Evolutionary conservation across 2,797 vertebrate species (phyloP).

Genomic region (Sarcophilus harrisii): DNA sequence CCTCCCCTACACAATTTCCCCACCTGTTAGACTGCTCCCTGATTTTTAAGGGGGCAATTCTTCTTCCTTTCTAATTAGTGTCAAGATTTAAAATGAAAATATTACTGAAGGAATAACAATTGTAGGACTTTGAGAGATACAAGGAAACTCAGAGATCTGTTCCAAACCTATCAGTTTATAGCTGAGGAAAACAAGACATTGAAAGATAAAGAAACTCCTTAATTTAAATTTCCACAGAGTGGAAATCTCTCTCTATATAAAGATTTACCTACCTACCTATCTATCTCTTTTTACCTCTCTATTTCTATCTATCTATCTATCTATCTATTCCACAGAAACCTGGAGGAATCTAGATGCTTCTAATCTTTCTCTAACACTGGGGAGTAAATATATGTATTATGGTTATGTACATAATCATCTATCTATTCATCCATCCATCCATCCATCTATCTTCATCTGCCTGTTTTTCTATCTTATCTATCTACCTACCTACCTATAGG

Average conservation of each 20-base stretch:
- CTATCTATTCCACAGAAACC: constrained; percentile 9
- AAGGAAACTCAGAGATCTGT: neutral
- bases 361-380: constrained; percentile 1
- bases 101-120: neutral
- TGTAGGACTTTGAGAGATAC: neutral
- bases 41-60: neutral
- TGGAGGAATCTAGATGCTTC: neutral
- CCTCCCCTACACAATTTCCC: neutral
- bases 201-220: neutral
- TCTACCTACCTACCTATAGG: neutral
- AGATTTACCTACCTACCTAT: too few relatives aligned
- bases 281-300: too few relatives aligned
- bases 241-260: neutral
- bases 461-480: neutral
- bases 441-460: neutral
- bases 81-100: neutral
- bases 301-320: neutral
- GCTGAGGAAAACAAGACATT: neutral
- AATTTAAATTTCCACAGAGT: neutral
- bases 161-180: neutral
- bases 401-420: too few relatives aligned
- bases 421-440: neutral
- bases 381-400: neutral
- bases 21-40: neutral
- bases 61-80: neutral